Base-by-base conservation (phyloP, 1,140 invertebrate genomes). In the Tribolium castaneum region DNA sequence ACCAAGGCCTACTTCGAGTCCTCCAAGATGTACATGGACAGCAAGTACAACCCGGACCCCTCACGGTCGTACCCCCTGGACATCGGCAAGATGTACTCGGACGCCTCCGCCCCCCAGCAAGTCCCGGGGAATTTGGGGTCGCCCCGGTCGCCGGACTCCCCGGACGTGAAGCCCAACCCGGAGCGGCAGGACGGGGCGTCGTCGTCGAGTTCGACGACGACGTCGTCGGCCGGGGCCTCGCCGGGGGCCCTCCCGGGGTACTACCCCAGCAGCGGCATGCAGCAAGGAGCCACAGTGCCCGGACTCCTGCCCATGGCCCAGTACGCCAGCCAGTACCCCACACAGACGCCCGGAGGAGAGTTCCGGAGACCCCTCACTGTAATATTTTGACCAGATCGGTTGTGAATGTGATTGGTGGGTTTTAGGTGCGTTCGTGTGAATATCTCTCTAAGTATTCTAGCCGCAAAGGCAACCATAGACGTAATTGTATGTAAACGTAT, bases 361-460 rank as follows among this genome's bases (percentile, higher is more conserved):
- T 95, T 94, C 86, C 88, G 94, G 73, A 89, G 94, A 83, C 94
- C 95, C 1, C 86, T 96, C 7, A 93, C 94, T 39, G 94, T 96
- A 77, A 95, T 96, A 90, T 95, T 95, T 90, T 96, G 94, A 95
- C 93, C 93, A 90, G 92, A 93, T 82, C 88, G 87, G 78, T 85
- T 85, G 83, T 86, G 85, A 85, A 86, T 75, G 72, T 75, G 72
- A 75, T 51, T 72, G 39, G 50, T 72, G 50, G 45, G 22, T 45
- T 45, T 9, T 59, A 59, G 54, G 54, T 59, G 54, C 54, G 52
- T 54, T 54, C 56, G 59, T 66, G 59, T 66, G 30, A n/a, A 66
- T 66, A 35, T 14, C 13, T 30, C 12, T 66, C 30, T 66, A 35
- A 66, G 45, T 66, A 66, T 66, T 59, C 34, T 62, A 62, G 22